Evolutionary conservation across 2,888 invertebrate genomes (phyloP), one percentile per base, ranked within the genome.

Genomic region (Epinotia brunnichana): DNA sequence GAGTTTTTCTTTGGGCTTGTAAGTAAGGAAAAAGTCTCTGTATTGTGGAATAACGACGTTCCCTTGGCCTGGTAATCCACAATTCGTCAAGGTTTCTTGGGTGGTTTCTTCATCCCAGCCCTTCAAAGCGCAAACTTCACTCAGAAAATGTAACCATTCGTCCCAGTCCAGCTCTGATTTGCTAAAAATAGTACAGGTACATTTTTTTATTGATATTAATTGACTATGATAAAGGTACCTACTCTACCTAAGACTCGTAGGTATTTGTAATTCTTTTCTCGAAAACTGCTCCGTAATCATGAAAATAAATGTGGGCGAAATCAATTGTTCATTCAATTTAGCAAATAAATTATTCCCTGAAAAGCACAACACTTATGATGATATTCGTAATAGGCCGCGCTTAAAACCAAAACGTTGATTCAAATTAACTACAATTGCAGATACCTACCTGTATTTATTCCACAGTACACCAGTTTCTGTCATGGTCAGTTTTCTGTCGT

Each of bases 401-500:
- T 5, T 29, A 29, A 29, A 41, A 41, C 41, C 41, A 41, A 41
- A 41, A 41, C 9, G 11, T 41, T 41, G 2, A 41, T 13, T 41
- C 41, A 41, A 2, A 41, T 41, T 13, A 5, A 48, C 5, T 4
- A 29, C 7, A 41, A 39, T 17, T 54, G 1, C 54, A 15, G 53
- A 21, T 15, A 72, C 72, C 29, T 15, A 72, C 72, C 29, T 68
- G 74, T 77, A 86, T 75, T 85, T 89, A 77, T 87, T 86, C 71
- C 88, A 91, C 7, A 84, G 17, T n/a, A 86, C 79, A 4, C 92
- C 92, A 0, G 92, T 92, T 29, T 91, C 91, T 0, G 89, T 88
- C 91, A 91, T 92, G 1, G 89, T 90, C 1, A 91, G 19, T 64
- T 83, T 87, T 41, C 90, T 84, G 73, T 92, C 92, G 1, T 92